These are phyloP conservation scores for Brienomyrus brachyistius DNA, from an alignment of 2,113 vertebrate species.

Conservation along the genomic window DNA sequence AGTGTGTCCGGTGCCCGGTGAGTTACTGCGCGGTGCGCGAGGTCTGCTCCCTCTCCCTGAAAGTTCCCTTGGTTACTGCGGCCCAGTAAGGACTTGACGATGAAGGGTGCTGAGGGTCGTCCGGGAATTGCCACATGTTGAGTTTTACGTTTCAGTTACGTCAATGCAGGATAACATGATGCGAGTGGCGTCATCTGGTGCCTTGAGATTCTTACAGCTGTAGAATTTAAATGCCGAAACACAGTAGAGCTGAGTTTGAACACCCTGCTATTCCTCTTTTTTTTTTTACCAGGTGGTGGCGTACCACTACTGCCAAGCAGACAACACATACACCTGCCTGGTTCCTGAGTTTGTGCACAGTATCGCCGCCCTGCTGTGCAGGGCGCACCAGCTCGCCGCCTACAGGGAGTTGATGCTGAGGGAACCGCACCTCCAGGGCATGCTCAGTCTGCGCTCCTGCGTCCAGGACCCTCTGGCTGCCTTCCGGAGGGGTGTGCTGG, in stretches of 20 bases:
- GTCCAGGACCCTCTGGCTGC: conserved; percentile 88
- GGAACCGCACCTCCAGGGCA: conserved; percentile 84
- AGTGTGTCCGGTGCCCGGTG: background rate
- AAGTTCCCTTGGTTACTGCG: background rate
- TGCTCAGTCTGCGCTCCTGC: conserved; percentile 91
- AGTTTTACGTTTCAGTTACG: background rate
- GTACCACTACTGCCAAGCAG: conserved; percentile 96
- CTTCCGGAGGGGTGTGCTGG: conserved; percentile 81
- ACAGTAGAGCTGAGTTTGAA: background rate
- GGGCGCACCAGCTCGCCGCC: conserved; percentile 71
- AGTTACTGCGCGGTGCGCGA: too few relatives aligned
- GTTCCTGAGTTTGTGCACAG: conserved; percentile 97
- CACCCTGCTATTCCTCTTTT: background rate
- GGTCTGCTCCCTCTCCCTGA: too few relatives aligned
- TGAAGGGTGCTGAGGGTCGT: background rate
- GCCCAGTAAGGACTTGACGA: background rate
- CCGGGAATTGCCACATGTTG: background rate
- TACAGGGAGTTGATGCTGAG: conserved; percentile 82
- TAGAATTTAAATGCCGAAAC: background rate
- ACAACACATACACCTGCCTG: conserved; percentile 94
- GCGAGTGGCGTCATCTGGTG: background rate
- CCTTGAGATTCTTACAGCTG: background rate
- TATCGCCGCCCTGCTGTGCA: conserved; percentile 82
- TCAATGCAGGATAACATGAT: background rate
- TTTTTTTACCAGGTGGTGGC: conserved; percentile 75